Evolutionary conservation across 2,888 invertebrate species (phyloP).

Genomic region (Rugalucina vietnamica): DNA sequence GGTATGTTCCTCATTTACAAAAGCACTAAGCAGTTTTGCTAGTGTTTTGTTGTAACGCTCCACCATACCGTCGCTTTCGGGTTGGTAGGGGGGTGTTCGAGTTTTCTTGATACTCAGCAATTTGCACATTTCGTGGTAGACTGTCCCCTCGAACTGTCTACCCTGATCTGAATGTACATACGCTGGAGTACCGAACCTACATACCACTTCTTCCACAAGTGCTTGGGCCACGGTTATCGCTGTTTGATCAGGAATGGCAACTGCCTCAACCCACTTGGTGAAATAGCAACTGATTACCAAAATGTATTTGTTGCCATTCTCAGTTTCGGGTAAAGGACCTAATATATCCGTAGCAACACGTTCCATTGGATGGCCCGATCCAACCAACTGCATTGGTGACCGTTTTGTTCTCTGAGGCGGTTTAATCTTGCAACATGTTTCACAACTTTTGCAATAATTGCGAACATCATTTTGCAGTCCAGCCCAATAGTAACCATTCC

Average conservation of each 20-base stretch:
- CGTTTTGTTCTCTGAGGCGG: not conserved
- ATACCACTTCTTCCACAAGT: not conserved
- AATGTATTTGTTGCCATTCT: not conserved
- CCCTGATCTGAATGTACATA: not conserved
- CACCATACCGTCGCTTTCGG: not conserved
- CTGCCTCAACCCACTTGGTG: not conserved
- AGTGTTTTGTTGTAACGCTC: not conserved
- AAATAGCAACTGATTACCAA: not conserved
- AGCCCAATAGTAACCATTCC: not conserved
- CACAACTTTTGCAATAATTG: not conserved
- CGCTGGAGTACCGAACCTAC: not conserved
- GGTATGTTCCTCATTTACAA: not conserved
- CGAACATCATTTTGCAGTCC: not conserved
- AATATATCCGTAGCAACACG: not conserved
- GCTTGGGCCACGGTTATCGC: not conserved
- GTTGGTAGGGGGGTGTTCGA: no score
- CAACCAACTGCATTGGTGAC: not conserved
- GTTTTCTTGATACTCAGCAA: not conserved
- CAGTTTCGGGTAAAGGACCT: not conserved
- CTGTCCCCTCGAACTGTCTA: not conserved
- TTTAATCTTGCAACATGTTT: not conserved
- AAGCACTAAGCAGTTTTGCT: not conserved
- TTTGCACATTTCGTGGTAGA: not conserved
- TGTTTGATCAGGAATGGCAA: not conserved
- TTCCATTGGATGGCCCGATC: not conserved